phyloP scores from a whole-genome alignment of 2,113 vertebrate species.

The Glaucidium brasilianum region DNA sequence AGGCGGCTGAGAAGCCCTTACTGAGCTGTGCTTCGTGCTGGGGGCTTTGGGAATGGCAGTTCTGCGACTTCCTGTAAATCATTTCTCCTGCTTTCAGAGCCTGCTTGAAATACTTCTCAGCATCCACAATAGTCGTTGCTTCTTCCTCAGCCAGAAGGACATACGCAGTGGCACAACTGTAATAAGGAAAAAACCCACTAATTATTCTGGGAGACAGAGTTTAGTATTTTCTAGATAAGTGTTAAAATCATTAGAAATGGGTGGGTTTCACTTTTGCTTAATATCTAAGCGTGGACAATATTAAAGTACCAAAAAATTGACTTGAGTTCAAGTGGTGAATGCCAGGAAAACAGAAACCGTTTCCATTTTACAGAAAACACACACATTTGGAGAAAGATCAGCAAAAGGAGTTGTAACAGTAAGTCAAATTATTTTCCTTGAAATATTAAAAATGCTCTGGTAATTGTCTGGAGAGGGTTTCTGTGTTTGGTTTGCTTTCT shows the following conservation, averaged over 20 bases:
- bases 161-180: constrained; percentile 94
- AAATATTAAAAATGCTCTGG: not conserved
- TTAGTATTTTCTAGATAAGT: not conserved
- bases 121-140: constrained; percentile 95
- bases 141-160: constrained; percentile 97
- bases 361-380: not conserved
- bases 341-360: constrained; percentile 5
- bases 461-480: not conserved
- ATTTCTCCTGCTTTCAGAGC: constrained; percentile 90
- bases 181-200: not conserved
- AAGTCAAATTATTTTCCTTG: not conserved
- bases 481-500: not conserved
- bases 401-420: not conserved
- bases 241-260: not conserved
- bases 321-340: not conserved
- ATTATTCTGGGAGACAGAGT: not conserved
- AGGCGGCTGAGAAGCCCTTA: constrained; percentile 56
- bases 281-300: not conserved
- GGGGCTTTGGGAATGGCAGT: constrained; percentile 77
- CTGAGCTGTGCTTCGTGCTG: constrained; percentile 83
- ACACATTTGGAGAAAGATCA: not conserved
- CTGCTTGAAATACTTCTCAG: constrained; percentile 95
- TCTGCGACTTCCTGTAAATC: constrained; percentile 77
- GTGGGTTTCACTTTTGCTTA: not conserved
- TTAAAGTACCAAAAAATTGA: not conserved